phyloP scores from a whole-genome alignment of 37 sponge, comb jelly and placozoan species.

The Beroe forskalii region DNA sequence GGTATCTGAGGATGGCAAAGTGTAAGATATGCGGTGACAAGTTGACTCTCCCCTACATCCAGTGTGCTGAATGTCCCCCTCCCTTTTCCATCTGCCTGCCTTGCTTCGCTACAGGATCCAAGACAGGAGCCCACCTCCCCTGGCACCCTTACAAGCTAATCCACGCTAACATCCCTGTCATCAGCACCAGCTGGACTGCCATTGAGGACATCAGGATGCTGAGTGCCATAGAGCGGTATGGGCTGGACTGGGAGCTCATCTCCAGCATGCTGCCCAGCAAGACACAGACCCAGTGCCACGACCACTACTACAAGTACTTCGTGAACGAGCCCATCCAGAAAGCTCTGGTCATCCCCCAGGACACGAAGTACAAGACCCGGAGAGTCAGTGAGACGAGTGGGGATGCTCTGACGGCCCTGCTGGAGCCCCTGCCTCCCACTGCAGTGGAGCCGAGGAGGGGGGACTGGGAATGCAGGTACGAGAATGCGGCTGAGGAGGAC shows the following conservation, averaged over 20 bases:
- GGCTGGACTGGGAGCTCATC: conserved; percentile 36
- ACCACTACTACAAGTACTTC: conserved; percentile 42
- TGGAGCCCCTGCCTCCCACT: neutral
- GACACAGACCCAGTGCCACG: neutral
- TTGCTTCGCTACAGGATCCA: conserved; percentile 19
- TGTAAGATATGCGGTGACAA: conserved; percentile 41
- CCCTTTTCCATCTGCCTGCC: neutral
- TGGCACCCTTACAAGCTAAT: conserved; percentile 42
- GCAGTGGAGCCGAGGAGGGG: conserved; percentile 34
- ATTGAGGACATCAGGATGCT: conserved; percentile 30
- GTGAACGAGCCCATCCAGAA: conserved; percentile 33
- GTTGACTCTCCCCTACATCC: conserved; percentile 59
- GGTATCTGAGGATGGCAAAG: too few relatives aligned
- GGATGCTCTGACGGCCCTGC: neutral
- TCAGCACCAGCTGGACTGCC: conserved; percentile 30
- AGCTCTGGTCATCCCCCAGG: conserved; percentile 4
- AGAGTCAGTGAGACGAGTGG: neutral
- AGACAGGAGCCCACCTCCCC: neutral
- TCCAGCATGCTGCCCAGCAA: conserved; percentile 37
- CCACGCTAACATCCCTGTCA: conserved; percentile 43
- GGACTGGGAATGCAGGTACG: conserved; percentile 52
- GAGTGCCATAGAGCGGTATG: conserved; percentile 56
- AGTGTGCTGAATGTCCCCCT: conserved; percentile 25
- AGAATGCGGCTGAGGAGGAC: conserved; percentile 47
- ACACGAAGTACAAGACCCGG: conserved; percentile 32